phyloP scores from a whole-genome alignment of 2,113 vertebrate genomes.

The Tetrax tetrax region DNA sequence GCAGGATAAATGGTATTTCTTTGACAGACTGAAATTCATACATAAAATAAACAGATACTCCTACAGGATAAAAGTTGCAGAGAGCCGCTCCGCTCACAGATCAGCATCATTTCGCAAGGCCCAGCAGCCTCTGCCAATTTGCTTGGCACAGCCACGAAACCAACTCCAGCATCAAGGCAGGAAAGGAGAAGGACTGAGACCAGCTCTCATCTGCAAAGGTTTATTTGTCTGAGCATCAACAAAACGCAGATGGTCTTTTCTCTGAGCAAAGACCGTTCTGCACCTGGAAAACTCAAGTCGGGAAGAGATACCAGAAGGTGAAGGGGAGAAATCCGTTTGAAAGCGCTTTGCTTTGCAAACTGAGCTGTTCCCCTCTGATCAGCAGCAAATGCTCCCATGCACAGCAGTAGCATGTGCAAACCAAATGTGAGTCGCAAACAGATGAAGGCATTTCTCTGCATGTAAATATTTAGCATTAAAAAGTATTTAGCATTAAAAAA shows the following conservation, averaged over 20 bases:
- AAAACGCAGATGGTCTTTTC: conserved; percentile 11
- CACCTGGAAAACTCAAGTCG: background rate
- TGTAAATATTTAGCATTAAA: background rate
- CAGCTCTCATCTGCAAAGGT: background rate
- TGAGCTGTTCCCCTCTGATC: background rate
- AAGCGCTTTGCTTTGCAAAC: background rate
- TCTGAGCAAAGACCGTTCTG: background rate
- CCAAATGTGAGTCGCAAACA: background rate
- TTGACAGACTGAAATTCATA: background rate
- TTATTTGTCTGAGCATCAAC: background rate
- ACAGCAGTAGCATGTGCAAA: background rate
- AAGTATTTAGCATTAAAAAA: background rate
- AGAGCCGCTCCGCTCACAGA: background rate
- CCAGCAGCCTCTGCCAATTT: background rate
- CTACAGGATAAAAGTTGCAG: background rate
- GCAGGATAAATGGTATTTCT: background rate
- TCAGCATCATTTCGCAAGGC: background rate
- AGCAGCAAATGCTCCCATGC: background rate
- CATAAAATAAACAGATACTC: conserved; percentile 6
- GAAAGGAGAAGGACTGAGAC: background rate
- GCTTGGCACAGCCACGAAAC: background rate
- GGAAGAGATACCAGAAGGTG: background rate
- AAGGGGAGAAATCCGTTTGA: background rate
- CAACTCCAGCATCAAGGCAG: background rate
- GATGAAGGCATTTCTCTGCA: background rate